phyloP scores from a whole-genome alignment of 2,797 vertebrate species.

The Petrocephalus schoutedeni region DNA sequence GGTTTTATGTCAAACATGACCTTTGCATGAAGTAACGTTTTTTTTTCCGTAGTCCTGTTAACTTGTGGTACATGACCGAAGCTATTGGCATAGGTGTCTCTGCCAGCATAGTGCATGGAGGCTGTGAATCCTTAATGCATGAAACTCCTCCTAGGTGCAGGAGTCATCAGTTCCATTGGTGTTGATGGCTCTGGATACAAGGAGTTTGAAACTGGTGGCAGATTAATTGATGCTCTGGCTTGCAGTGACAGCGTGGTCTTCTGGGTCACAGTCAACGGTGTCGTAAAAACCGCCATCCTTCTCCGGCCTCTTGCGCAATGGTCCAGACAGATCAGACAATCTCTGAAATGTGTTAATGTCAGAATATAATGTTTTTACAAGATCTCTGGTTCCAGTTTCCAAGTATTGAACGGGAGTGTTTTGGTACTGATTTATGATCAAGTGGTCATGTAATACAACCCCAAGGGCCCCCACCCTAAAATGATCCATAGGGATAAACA shows the following conservation, averaged over 20 bases:
- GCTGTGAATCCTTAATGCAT: background rate
- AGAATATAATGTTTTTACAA: background rate
- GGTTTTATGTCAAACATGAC: background rate
- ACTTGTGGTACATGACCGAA: background rate
- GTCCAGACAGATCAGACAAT: background rate
- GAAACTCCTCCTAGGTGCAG: slow-evolving; percentile 41
- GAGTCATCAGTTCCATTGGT: slow-evolving; percentile 53
- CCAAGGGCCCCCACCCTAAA: background rate
- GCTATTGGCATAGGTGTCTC: background rate
- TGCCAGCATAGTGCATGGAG: background rate
- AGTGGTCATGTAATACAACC: background rate
- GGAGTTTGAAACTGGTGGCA: slow-evolving; percentile 61
- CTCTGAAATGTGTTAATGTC: background rate
- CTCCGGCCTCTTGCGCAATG: background rate
- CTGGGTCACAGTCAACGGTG: slow-evolving; percentile 72
- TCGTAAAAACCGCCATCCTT: slow-evolving; percentile 16
- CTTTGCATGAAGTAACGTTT: background rate
- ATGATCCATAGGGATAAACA: background rate
- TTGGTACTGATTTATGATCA: background rate
- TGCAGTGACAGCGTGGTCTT: slow-evolving; percentile 65
- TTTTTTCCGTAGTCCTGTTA: background rate
- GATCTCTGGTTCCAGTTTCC: background rate
- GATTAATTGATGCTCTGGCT: slow-evolving; percentile 61
- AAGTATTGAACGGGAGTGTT: background rate
- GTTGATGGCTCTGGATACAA: slow-evolving; percentile 67